These are phyloP conservation scores for Characodon lateralis DNA, from an alignment of 2,797 vertebrate species.

Conservation along the genomic window DNA sequence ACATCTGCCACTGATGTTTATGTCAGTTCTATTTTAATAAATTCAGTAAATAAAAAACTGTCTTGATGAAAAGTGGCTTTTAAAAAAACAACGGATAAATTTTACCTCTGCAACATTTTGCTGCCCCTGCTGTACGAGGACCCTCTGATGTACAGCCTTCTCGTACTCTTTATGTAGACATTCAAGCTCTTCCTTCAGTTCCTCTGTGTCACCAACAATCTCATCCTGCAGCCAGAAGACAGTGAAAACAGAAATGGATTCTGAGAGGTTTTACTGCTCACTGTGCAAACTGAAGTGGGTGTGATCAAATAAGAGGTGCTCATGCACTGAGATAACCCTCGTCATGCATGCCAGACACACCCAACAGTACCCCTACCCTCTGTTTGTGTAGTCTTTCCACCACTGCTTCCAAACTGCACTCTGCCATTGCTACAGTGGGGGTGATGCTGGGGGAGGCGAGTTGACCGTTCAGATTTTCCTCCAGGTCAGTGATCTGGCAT, in stretches of 20 bases:
- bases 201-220: conserved; percentile 63
- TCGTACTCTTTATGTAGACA: conserved; percentile 63
- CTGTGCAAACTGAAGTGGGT: conserved; percentile 17
- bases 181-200: conserved; percentile 68
- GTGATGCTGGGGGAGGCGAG: conserved; percentile 15
- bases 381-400: conserved; percentile 75
- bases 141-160: conserved; percentile 61
- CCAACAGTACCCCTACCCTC: conserved; percentile 68
- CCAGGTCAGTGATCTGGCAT: conserved; percentile 70
- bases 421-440: conserved; percentile 28
- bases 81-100: neutral
- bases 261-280: conserved; percentile 25
- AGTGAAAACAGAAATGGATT: conserved; percentile 25
- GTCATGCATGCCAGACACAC: conserved; percentile 37
- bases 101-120: conserved; percentile 76
- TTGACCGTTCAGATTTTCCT: conserved; percentile 47
- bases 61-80: no score
- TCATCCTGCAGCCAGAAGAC: conserved; percentile 70
- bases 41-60: neutral
- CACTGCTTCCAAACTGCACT: conserved; percentile 70
- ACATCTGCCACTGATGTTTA: neutral
- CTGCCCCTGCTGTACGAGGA: conserved; percentile 61
- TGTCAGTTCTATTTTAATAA: neutral
- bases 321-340: conserved; percentile 17
- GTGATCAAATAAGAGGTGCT: conserved; percentile 2